Base-by-base conservation (phyloP, 2,888 invertebrate genomes). In the Callinectes sapidus region DNA sequence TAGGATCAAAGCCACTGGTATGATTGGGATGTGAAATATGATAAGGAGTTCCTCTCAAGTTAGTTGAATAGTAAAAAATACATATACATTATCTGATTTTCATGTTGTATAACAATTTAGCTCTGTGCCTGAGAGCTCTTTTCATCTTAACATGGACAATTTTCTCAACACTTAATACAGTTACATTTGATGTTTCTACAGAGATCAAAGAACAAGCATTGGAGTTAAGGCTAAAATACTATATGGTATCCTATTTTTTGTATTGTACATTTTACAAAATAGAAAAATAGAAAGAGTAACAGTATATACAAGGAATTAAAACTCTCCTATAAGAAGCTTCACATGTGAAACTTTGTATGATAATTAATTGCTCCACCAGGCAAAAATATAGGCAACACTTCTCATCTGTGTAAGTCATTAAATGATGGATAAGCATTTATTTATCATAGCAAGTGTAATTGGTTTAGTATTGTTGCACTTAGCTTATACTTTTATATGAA, bases 241-340 rank as follows among this genome's bases (percentile, higher is more conserved):
- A n/a, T 88, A 54, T 88, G n/a, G 28, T n/a, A 88, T 55, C 32
- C 23, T 66, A 61, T 32, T 14, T 23, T 35, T 89, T n/a, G 61
- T 14, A 35, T 39, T n/a, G 2, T 48, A 32, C 23, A 39, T 89
- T 66, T 23, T 66, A 89, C 61, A 89, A 89, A 39, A 66, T 66
- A 89, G 61, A 89, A 88, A 87, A 61, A 89, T 89, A 89, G 54
- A 18, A 87, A 89, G 35, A 35, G 48, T 66, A 66, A 61, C 61
- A 18, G 35, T n/a, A 89, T 89, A 66, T 66, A 89, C 2, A 10
- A 89, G 13, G 13, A 55, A 23, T 18, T 35, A 28, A 87, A 87
- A 88, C 55, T 88, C 61, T 55, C 66, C 35, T 66, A 32, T 61
- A 54, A 39, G 66, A 71, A n/a, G 66, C 10, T 35, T 61, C 32